These are phyloP conservation scores for Etheostoma perlongum DNA, from an alignment of 2,797 vertebrate species.

Conservation along the genomic window DNA sequence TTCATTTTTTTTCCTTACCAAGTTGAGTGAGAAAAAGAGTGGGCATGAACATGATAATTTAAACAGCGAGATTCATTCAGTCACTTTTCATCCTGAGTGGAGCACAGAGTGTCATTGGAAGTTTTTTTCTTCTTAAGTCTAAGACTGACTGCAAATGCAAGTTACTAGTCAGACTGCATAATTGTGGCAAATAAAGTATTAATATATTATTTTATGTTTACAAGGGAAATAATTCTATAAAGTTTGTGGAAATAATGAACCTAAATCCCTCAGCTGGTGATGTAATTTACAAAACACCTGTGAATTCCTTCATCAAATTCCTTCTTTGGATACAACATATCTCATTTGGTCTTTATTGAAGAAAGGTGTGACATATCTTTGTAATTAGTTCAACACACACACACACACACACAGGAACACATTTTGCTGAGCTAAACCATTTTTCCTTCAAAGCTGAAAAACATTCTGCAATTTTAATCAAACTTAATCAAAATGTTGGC, in stretches of 20 bases:
- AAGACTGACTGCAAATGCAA: constrained; percentile 19
- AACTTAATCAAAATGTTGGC: background rate
- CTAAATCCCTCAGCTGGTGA: background rate
- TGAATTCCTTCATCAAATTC: background rate
- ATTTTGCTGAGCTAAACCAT: background rate
- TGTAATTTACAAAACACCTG: constrained; percentile 15
- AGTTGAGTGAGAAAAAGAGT: constrained; percentile 87
- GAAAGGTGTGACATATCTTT: background rate
- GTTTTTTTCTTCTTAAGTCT: constrained; percentile 40
- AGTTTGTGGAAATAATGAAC: background rate
- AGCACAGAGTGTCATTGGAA: constrained; percentile 73
- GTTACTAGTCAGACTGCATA: constrained; percentile 13
- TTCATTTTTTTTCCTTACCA: constrained; percentile 71
- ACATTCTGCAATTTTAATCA: constrained; percentile 2
- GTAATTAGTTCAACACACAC: background rate
- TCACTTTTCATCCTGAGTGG: constrained; percentile 77
- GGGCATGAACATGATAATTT: constrained; percentile 85
- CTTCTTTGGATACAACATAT: background rate
- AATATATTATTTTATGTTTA: background rate
- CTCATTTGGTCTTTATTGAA: background rate
- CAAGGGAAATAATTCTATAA: background rate
- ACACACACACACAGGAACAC: background rate
- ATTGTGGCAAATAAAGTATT: background rate
- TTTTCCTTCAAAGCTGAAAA: background rate
- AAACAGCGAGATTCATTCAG: constrained; percentile 85